Evolutionary conservation across 1,140 invertebrate genomes (phyloP), one percentile per base, ranked within the genome.

Genomic region (Maconellicoccus hirsutus): DNA sequence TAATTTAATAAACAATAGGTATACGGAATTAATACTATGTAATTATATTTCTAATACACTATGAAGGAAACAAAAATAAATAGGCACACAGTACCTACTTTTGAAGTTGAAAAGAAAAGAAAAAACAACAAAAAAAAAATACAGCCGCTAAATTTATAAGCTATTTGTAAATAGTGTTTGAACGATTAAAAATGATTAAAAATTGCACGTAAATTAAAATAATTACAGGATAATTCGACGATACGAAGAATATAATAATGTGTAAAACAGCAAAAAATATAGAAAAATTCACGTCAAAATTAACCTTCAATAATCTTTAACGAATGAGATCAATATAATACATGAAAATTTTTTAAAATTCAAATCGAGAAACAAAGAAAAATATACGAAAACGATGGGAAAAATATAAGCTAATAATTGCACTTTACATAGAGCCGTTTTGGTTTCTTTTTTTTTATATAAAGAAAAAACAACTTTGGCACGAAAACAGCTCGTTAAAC

Each of bases 271-370:
- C 29, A 33, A 33, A 33, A 33, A 3, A 33, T 33, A 33, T 4
- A 52, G 12, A 52, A 52, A 52, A 52, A 52, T 52, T 52, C 42
- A 16, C 42, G 6, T 2, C 16, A 4, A 19, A 52, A 8, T 52
- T 14, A 3, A 3, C 16, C n/a, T 52, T 16, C 29, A 6, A 6
- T 33, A 33, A 33, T 33, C 12, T 33, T 52, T 52, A 52, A 52
- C 42, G 42, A 52, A 52, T 52, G 42, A 52, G 42, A 52, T 52
- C 42, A 52, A 52, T 52, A 52, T 52, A 52, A 52, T 52, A 16
- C 42, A 52, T 52, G 14, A 38, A 38, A 6, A 14, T 33, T 33
- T 6, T 33, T 6, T 12, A 12, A 33, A 33, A 33, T 33, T 33
- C 29, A 33, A 33, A 3, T 33, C 29, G 29, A 33, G 12, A 33